These are phyloP conservation scores for Cataglyphis hispanica DNA, from an alignment of 1,140 invertebrate genomes.

Conservation along the genomic window DNA sequence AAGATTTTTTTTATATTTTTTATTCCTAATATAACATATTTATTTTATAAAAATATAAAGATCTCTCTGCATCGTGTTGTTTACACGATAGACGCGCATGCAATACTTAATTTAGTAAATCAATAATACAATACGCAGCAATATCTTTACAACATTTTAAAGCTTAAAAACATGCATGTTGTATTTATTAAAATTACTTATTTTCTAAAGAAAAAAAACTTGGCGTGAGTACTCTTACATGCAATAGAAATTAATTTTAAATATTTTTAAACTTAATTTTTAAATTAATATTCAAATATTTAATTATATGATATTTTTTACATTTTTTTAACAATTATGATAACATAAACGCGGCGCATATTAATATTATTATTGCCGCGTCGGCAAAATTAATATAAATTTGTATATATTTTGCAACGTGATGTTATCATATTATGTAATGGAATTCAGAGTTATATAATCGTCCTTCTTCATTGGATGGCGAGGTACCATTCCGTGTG, in stretches of 20 bases:
- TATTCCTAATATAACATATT: background rate
- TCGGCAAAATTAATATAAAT: constrained; percentile 9
- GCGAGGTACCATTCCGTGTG: constrained; percentile 42
- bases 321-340: background rate
- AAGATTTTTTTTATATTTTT: background rate
- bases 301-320: background rate
- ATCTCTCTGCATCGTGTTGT: background rate
- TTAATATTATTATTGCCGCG: no score
- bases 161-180: no score
- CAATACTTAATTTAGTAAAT: background rate
- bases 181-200: background rate
- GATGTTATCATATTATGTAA: constrained; percentile 33
- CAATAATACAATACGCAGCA: background rate
- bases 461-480: constrained; percentile 41
- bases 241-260: background rate
- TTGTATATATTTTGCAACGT: background rate
- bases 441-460: constrained; percentile 2
- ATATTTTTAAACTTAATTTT: background rate
- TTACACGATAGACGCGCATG: background rate
- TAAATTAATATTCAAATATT: no score
- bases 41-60: constrained; percentile 15
- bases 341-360: background rate
- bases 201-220: background rate
- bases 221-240: background rate
- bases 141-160: background rate